A percentile compares a stretch with the other conserved stretches of the same genome.
These are phyloP conservation scores for Drosophila kambysellisi DNA, from an alignment of 2,888 invertebrate genomes.

Conservation along the genomic window DNA sequence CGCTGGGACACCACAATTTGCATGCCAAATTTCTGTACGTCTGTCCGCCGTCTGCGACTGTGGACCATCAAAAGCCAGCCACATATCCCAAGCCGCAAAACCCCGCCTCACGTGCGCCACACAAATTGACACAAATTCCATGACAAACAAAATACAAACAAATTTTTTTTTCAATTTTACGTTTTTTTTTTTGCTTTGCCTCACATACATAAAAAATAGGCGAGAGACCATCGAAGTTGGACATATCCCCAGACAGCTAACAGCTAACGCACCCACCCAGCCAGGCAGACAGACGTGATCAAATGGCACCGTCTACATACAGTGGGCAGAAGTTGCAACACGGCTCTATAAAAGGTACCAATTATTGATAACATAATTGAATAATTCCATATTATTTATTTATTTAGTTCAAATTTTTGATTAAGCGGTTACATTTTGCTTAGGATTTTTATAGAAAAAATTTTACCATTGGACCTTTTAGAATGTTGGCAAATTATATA, in stretches of 20 bases:
- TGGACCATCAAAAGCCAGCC: slow-evolving; percentile 28
- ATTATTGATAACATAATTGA: neutral
- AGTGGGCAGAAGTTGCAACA: slow-evolving; percentile 16
- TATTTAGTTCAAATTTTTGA: neutral
- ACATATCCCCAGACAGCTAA: slow-evolving; percentile 57
- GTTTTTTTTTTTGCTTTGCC: slow-evolving; percentile 37
- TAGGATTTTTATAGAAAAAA: neutral
- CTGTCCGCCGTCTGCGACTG: slow-evolving; percentile 12
- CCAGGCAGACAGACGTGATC: slow-evolving; percentile 9
- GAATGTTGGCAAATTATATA: neutral
- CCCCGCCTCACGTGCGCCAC: slow-evolving; percentile 57
- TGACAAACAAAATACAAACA: slow-evolving; percentile 52
- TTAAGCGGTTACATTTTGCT: neutral
- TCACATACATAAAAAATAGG: slow-evolving; percentile 64
- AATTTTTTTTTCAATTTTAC: slow-evolving; percentile 4
- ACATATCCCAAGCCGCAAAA: slow-evolving; percentile 25
- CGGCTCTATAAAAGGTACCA: neutral
- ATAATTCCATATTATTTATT: neutral
- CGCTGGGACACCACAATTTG: slow-evolving; percentile 58
- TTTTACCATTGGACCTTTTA: neutral
- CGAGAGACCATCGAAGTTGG: slow-evolving; percentile 53
- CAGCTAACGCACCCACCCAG: slow-evolving; percentile 66
- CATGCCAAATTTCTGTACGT: slow-evolving; percentile 49
- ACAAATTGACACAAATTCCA: slow-evolving; percentile 79
- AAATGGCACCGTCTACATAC: slow-evolving; percentile 31